A percentile compares a stretch with the other conserved stretches of the same genome.
Conservation (phyloP, 2,797 vertebrate species). For the Pangasius sanitwongsei region DNA sequence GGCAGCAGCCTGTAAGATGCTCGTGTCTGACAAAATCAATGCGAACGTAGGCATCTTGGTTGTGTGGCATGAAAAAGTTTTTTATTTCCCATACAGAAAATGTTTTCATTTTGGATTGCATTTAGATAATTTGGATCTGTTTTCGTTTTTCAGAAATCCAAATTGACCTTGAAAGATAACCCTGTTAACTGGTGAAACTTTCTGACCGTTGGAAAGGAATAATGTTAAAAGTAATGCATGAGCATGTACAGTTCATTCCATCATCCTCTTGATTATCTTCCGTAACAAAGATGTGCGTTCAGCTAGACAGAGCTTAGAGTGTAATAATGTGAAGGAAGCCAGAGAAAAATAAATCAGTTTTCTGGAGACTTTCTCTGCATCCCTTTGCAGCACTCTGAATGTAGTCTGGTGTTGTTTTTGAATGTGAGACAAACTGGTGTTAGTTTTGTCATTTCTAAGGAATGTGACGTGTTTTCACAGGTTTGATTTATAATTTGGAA, state of each 20-base stretch:
- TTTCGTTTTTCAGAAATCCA: neutral
- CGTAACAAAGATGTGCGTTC: slow-evolving; percentile 31
- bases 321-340: neutral
- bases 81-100: neutral
- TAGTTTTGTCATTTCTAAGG: slow-evolving; percentile 33
- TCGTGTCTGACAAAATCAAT: slow-evolving; percentile 21
- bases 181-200: neutral
- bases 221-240: slow-evolving; percentile 31
- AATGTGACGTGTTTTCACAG: slow-evolving; percentile 40
- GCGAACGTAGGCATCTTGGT: slow-evolving; percentile 18
- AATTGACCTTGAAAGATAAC: neutral
- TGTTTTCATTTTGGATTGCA: neutral
- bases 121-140: no score
- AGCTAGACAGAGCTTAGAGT: neutral
- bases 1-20: neutral
- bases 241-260: neutral
- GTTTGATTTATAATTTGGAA: slow-evolving; percentile 22
- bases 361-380: neutral
- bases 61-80: neutral
- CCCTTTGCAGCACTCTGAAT: neutral
- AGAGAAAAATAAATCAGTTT: neutral
- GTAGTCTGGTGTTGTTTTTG: slow-evolving; percentile 30
- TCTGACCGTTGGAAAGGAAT: neutral
- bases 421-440: slow-evolving; percentile 31
- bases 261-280: neutral